These are phyloP conservation scores for Neomorphus geoffroyi DNA, from an alignment of 2,797 vertebrate genomes.

Conservation along the genomic window DNA sequence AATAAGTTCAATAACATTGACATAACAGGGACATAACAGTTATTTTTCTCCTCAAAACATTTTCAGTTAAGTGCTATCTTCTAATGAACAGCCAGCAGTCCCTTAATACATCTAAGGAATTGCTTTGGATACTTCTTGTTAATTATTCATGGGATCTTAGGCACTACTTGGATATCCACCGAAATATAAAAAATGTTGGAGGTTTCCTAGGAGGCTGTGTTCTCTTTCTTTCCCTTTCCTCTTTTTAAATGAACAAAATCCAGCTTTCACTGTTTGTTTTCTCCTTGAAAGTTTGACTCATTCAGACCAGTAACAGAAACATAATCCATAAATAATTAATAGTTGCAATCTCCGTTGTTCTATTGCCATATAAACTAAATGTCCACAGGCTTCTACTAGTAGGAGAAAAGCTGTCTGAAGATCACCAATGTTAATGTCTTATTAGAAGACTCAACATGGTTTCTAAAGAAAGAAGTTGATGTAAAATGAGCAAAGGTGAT, in stretches of 20 bases:
- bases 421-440: not conserved
- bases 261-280: not conserved
- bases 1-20: not conserved
- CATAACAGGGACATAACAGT: not conserved
- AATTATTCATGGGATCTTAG: not conserved
- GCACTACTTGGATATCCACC: not conserved
- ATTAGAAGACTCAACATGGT: not conserved
- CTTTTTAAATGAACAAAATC: not conserved
- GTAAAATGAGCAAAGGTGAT: not conserved
- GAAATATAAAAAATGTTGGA: not conserved
- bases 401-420: not conserved
- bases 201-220: not conserved
- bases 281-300: not conserved
- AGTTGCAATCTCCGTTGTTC: not conserved
- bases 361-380: not conserved
- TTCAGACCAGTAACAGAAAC: not conserved
- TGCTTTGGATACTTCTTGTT: not conserved
- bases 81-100: not conserved
- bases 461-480: not conserved
- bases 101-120: not conserved
- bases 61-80: not conserved
- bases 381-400: not conserved
- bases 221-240: not conserved
- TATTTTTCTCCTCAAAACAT: not conserved
- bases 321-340: not conserved